Conservation (phyloP, 2,797 vertebrate species). For the Sebastes flavidus region DNA sequence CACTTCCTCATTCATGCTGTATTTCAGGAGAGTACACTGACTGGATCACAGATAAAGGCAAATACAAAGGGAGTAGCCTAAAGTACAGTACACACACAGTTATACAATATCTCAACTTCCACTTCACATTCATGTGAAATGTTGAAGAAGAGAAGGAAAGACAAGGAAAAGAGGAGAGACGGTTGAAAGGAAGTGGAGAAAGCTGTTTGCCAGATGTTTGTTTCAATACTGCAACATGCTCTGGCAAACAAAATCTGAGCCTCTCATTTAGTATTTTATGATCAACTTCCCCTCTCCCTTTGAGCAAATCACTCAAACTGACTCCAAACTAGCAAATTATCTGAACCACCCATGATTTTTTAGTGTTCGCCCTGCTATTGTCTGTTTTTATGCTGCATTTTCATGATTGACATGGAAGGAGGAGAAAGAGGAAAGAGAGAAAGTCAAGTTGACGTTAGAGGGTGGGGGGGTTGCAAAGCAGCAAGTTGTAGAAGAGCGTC, state of each 20-base stretch:
- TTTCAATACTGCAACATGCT: constrained; percentile 38
- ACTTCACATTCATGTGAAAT: not conserved
- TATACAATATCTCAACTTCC: not conserved
- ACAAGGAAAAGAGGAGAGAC: not conserved
- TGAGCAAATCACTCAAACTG: constrained; percentile 6
- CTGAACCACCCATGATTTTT: not conserved
- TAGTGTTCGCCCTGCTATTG: not conserved
- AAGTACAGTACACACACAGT: not conserved
- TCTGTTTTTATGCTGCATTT: not conserved
- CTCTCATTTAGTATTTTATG: constrained; percentile 36
- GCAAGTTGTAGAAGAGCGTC: constrained; percentile 7
- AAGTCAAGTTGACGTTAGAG: not conserved
- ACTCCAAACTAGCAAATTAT: not conserved
- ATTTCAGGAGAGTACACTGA: not conserved
- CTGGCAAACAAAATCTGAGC: constrained; percentile 40
- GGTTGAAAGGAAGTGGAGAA: constrained; percentile 23
- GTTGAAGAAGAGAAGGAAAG: constrained; percentile 7
- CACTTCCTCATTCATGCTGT: not conserved
- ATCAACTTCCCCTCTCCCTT: constrained; percentile 10
- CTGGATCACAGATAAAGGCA: not conserved
- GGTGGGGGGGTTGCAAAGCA: not conserved
- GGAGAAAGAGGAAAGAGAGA: not conserved
- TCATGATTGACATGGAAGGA: constrained; percentile 1
- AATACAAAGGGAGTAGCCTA: not conserved
- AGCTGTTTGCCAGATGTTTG: constrained; percentile 74